Evolutionary conservation across 2,888 invertebrate genomes (phyloP), one percentile per base, ranked within the genome.

Genomic region (Ptilodon capucinus): DNA sequence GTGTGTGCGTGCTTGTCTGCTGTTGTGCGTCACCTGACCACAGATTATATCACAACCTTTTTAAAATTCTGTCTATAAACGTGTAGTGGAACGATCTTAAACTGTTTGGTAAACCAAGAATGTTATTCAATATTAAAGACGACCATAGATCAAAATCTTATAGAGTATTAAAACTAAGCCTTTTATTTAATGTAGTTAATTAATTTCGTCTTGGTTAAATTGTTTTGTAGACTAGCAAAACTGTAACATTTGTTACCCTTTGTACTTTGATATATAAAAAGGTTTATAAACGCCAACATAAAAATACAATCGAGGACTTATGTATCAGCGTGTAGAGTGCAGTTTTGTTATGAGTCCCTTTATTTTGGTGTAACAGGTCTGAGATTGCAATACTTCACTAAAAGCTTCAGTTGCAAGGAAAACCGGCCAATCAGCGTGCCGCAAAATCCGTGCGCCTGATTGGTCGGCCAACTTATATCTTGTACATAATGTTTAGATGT

Each of bases 401-500:
- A 17, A 34, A 38, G 19, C 38, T 38, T 19, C 19, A 19, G 38
- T 38, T 38, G 38, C n/a, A 7, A 38, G 13, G 8, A n/a, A 38
- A 6, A 13, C 3, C n/a, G 40, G 25, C 40, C 25, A 40, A 25
- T 40, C 16, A 40, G 16, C 14, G 25, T 25, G 1, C 1, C 25
- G 8, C 16, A 40, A 25, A 14, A 11, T 16, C 9, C 9, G 14
- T 1, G 13, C 39, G 25, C 4, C 14, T 25, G 40, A 40, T 40
- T 50, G 52, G 48, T 61, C 54, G 48, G 48, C 39, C 52, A 45
- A 51, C 51, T 60, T 54, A 51, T 54, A 46, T 63, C 56, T 55
- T 65, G 65, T 65, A 65, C 48, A 65, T 65, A 65, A 51, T 67
- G 63, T 62, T 65, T 60, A 64, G 55, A 64, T 56, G 61, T 61